phyloP scores from a whole-genome alignment of 2,113 vertebrate genomes.

The Oncorhynchus clarkii region DNA sequence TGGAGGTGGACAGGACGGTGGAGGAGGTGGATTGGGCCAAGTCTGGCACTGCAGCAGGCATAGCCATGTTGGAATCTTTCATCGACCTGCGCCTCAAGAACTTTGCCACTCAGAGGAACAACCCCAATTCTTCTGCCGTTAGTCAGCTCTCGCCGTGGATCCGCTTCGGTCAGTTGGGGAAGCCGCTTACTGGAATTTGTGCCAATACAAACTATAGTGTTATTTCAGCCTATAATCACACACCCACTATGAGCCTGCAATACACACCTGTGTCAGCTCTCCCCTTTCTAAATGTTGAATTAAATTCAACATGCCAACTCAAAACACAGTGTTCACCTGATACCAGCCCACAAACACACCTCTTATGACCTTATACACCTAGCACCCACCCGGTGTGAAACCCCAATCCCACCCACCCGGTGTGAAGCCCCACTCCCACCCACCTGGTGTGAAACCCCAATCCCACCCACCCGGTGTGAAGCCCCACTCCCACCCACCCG shows the following conservation, averaged over 20 bases:
- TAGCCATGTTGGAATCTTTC: constrained; percentile 81
- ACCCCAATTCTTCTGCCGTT: constrained; percentile 79
- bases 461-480: too few species aligned
- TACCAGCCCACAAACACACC: too few species aligned
- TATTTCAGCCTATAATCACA: neutral
- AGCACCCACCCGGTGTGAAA: neutral
- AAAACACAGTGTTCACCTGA: too few species aligned
- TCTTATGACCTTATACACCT: neutral
- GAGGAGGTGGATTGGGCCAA: constrained; percentile 80
- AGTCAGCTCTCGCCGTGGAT: constrained; percentile 90
- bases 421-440: too few species aligned
- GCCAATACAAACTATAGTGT: neutral
- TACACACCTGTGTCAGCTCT: neutral
- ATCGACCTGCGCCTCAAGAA: constrained; percentile 70
- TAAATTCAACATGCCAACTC: too few species aligned
- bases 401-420: neutral
- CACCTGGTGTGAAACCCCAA: neutral
- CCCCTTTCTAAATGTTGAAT: too few species aligned
- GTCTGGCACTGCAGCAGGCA: constrained; percentile 72
- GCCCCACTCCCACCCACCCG: neutral
- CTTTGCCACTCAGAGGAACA: constrained; percentile 75
- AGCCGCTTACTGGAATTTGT: neutral
- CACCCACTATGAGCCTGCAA: neutral
- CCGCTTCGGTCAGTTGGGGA: constrained; percentile 77
- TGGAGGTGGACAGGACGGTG: constrained; percentile 77